A percentile compares a stretch with the other conserved stretches of the same genome.
These are phyloP conservation scores for Argyrosomus japonicus DNA, from an alignment of 2,113 vertebrate species.

Conservation along the genomic window DNA sequence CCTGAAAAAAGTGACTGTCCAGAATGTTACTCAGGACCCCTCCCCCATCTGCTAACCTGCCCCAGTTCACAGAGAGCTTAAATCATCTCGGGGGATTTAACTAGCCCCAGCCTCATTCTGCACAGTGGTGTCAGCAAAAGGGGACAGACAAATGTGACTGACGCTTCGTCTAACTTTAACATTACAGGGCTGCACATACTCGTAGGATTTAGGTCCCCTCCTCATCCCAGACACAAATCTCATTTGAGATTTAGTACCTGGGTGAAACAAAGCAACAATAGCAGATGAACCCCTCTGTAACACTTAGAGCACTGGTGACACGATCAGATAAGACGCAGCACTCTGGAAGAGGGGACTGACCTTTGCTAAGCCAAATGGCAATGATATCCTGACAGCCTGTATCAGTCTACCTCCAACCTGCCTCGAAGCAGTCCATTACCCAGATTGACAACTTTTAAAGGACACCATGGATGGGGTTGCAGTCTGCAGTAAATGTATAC, in stretches of 20 bases:
- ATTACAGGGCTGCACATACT: background rate
- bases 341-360: background rate
- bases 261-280: too few species aligned
- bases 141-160: background rate
- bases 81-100: slow-evolving; percentile 51
- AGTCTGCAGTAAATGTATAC: background rate
- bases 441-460: background rate
- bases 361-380: background rate
- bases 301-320: too few species aligned
- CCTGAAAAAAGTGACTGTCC: slow-evolving; percentile 13
- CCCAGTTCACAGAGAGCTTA: slow-evolving; percentile 40
- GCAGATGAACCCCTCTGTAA: too few species aligned
- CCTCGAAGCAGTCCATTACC: too few species aligned
- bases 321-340: background rate
- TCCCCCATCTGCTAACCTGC: slow-evolving; percentile 28
- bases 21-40: slow-evolving; percentile 8
- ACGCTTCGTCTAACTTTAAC: background rate
- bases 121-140: slow-evolving; percentile 16
- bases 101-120: slow-evolving; percentile 21
- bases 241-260: too few species aligned
- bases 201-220: too few species aligned
- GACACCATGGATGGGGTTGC: background rate
- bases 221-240: too few species aligned
- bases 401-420: background rate
- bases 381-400: background rate